These are phyloP conservation scores for Cromileptes altivelis DNA, from an alignment of 2,113 vertebrate species.

Conservation along the genomic window DNA sequence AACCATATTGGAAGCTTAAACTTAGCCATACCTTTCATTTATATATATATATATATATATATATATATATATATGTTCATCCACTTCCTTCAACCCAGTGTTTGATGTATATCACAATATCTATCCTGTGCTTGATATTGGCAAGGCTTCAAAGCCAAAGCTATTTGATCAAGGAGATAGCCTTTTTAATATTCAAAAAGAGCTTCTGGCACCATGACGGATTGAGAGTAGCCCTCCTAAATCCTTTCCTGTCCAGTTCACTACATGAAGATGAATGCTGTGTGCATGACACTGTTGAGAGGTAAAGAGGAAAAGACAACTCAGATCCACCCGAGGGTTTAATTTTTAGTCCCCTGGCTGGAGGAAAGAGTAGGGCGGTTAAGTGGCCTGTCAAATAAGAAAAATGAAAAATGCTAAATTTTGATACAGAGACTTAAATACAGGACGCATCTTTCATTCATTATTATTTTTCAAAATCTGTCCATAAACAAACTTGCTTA, in stretches of 20 bases:
- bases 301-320: conserved; percentile 42
- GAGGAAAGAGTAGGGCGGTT: conserved; percentile 11
- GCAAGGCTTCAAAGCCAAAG: conserved; percentile 40
- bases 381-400: conserved; percentile 42
- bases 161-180: conserved; percentile 66
- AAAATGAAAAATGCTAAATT: conserved; percentile 26
- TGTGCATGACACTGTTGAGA: conserved; percentile 41
- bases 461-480: neutral
- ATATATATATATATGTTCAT: neutral
- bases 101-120: conserved; percentile 29
- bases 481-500: conserved; percentile 46
- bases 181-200: conserved; percentile 75
- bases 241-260: conserved; percentile 54
- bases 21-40: neutral
- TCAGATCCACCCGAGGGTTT: conserved; percentile 29
- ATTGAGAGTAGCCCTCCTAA: conserved; percentile 57
- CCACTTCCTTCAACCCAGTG: conserved; percentile 6
- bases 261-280: conserved; percentile 60
- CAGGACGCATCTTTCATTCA: neutral
- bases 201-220: conserved; percentile 59
- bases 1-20: neutral
- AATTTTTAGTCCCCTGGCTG: conserved; percentile 19
- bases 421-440: conserved; percentile 12
- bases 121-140: conserved; percentile 37
- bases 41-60: neutral